Evolutionary conservation across 2,888 invertebrate genomes (phyloP), one percentile per base, ranked within the genome.

Genomic region (Pyrocoelia pectoralis): DNA sequence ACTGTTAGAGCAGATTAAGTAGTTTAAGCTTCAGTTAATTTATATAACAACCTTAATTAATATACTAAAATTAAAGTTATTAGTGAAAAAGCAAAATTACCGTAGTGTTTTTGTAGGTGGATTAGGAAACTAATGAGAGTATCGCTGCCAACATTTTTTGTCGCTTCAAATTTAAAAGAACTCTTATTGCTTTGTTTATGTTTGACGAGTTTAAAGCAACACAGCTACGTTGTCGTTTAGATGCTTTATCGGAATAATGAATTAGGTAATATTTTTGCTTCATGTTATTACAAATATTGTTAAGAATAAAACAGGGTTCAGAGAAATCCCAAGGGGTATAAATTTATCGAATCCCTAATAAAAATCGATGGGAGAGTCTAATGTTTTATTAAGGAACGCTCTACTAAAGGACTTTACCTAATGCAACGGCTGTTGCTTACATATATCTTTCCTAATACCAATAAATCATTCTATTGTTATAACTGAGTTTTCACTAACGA

Each of bases 91-190:
- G 33, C 33, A 46, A 46, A 46, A 46, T n/a, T 15, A 46, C n/a
- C 5, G 46, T 46, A 17, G 17, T 46, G 17, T 17, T 33, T 46
- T 46, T 46, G 46, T 46, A 17, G 17, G 17, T 17, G 17, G 46
- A 46, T 46, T 46, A 46, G 10, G 46, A 17, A 46, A 46, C 46
- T 46, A 46, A 46, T 46, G 46, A 46, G 46, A n/a, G 4, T 46
- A 17, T 46, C 17, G 17, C 18, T 46, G 46, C 46, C 46, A 46
- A 46, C 17, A 17, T 46, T 43, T 46, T 46, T 46, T 17, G 13
- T 13, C 4, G 17, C n/a, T 46, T 18, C 4, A 10, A 17, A 46
- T 46, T 46, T 46, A 46, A 46, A 46, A 46, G 10, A 46, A n/a
- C 46, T 18, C 8, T 41, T 6, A 2, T 41, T 14, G 12, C 14